Base-by-base conservation (phyloP, 2,888 invertebrate species). In the Drosophila quinaria region DNA sequence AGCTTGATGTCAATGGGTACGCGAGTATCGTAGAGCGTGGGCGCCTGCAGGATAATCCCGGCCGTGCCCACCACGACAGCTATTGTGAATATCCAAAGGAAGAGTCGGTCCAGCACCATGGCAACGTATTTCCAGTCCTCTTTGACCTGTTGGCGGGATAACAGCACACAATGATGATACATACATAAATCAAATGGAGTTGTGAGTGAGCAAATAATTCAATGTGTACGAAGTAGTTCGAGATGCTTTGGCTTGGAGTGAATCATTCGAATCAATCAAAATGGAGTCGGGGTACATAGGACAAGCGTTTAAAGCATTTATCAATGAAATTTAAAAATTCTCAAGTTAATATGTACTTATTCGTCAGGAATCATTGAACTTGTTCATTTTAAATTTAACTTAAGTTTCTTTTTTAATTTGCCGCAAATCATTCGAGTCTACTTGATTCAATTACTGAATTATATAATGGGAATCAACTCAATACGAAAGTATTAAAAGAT, bases 61-160 rank as follows among this genome's bases (percentile, higher is more conserved):
- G 97, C 97, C 58, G 97, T 98, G 47, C 98, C 98, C 78, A 98
- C 97, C 76, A 98, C 94, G 90, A 98, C 98, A 54, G 98, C 98
- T 91, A 98, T 94, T 84, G 98, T 98, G 94, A 99, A 99, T 93
- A 99, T 98, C 97, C 98, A 98, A 89, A 99, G 95, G 94, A 99
- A 99, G 90, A 99, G 94, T 75, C 99, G 95, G 93, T 99, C 99
- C 92, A 99, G 94, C 80, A 99, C 98, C 97, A 98, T 98, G 75
- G 98, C 98, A 84, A 99, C 98, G 93, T 98, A 99, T 93, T 99
- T 99, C 99, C 99, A 99, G 94, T 99, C 98, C 94, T 98, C 98
- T 93, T 97, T 97, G 83, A 97, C 97, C 97, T 97, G 91, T 42
- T 62, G 33, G 25, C 49, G 19, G 62, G 1, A 46, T 33, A 58